Evolutionary conservation across 2,113 vertebrate species (phyloP).

Genomic region (Campylorhamphus procurvoides): DNA sequence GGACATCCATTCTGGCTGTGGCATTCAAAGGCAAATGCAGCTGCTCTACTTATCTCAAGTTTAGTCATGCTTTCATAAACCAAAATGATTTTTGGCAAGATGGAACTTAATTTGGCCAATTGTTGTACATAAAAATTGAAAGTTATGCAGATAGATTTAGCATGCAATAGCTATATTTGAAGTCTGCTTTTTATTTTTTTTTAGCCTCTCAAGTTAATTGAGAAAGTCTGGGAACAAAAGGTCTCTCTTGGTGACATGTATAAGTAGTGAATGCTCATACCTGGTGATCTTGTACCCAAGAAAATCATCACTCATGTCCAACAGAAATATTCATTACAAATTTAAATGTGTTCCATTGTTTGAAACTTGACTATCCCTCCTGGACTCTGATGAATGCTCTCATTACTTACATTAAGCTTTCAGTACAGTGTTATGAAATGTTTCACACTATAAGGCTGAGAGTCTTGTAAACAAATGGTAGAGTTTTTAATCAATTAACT

Average conservation of each 20-base stretch:
- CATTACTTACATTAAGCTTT: conserved; percentile 55
- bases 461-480: conserved; percentile 27
- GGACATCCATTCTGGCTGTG: neutral
- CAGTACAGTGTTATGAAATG: neutral
- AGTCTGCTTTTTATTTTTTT: neutral
- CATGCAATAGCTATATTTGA: neutral
- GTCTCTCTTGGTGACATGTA: neutral
- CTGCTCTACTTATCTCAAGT: neutral
- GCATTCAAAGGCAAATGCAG: neutral
- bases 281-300: neutral
- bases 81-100: conserved; percentile 10
- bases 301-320: conserved; percentile 1
- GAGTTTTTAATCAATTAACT: conserved; percentile 48
- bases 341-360: conserved; percentile 18
- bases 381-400: conserved; percentile 56
- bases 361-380: conserved; percentile 2
- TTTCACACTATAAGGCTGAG: conserved; percentile 6
- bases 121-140: neutral
- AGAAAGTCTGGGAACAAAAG: neutral
- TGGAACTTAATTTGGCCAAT: neutral
- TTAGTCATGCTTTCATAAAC: neutral
- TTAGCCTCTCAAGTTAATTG: neutral
- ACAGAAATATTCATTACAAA: conserved; percentile 41
- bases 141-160: conserved; percentile 49
- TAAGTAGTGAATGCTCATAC: neutral